Conservation (phyloP, 2,113 vertebrate species). For the Pholis gunnellus region DNA sequence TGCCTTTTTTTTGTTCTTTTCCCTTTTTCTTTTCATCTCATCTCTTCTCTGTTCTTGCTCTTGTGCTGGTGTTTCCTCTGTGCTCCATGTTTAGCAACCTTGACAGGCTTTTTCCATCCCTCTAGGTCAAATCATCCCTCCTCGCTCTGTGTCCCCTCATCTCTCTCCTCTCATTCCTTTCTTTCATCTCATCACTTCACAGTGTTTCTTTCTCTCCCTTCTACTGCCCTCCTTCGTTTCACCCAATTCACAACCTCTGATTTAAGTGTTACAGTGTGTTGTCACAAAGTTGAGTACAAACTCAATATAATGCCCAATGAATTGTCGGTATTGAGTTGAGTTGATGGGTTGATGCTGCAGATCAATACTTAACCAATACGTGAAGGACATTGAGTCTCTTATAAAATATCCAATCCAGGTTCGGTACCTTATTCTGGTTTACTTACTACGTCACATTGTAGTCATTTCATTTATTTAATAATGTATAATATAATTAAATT, state of each 20-base stretch:
- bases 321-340: conserved; percentile 8
- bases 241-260: conserved; percentile 7
- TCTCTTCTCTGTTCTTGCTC: conserved; percentile 54
- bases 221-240: neutral
- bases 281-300: conserved; percentile 9
- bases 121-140: conserved; percentile 60
- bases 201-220: conserved; percentile 11
- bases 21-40: conserved; percentile 52
- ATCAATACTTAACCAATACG: neutral
- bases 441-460: neutral
- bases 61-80: conserved; percentile 49
- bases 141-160: conserved; percentile 37
- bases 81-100: conserved; percentile 67
- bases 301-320: neutral
- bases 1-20: conserved; percentile 43
- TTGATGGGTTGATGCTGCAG: conserved; percentile 1
- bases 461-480: neutral
- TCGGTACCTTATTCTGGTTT: neutral
- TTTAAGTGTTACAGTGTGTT: conserved; percentile 8
- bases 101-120: conserved; percentile 65
- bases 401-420: neutral
- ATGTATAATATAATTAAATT: neutral
- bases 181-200: conserved; percentile 26
- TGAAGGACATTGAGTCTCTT: neutral
- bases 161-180: conserved; percentile 25